Evolutionary conservation across 2,797 vertebrate genomes (phyloP).

Genomic region (Lacerta bilineata): DNA sequence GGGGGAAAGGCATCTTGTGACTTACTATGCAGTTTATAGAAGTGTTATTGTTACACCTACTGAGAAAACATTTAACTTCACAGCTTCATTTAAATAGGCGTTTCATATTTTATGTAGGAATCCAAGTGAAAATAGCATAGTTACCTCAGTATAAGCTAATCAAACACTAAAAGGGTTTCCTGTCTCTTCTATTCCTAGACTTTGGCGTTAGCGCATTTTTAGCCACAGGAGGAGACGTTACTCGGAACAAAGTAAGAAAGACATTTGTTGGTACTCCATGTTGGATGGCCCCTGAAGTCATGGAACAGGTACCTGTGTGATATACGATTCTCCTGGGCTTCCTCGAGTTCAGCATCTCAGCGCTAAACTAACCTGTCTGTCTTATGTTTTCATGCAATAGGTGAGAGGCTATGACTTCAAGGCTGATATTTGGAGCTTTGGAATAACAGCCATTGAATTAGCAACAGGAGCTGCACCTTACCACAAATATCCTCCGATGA

Average conservation of each 20-base stretch:
- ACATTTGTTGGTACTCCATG: constrained; percentile 99
- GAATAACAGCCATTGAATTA: constrained; percentile 98
- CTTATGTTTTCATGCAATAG: constrained; percentile 76
- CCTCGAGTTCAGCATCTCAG: constrained; percentile 23
- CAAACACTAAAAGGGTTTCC: constrained; percentile 17
- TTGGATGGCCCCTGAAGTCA: constrained; percentile 99
- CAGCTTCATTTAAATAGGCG: constrained; percentile 27
- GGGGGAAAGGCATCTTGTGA: neutral
- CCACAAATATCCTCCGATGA: constrained; percentile 99
- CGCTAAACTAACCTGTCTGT: constrained; percentile 30
- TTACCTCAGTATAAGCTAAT: neutral
- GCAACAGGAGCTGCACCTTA: constrained; percentile 97
- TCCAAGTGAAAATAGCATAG: constrained; percentile 1
- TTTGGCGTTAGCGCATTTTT: constrained; percentile 98
- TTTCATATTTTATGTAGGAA: neutral
- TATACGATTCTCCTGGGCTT: neutral
- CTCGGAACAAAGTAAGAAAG: constrained; percentile 98
- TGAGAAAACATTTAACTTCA: constrained; percentile 20
- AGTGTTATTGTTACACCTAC: neutral
- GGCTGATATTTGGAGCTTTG: constrained; percentile 99
- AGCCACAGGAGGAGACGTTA: constrained; percentile 95
- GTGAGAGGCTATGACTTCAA: constrained; percentile 99
- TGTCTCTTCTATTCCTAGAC: constrained; percentile 79
- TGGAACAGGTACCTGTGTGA: constrained; percentile 91
- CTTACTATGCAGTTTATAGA: neutral